Conservation (phyloP, 2,113 vertebrate species). For the Sapayoa aenigma region DNA sequence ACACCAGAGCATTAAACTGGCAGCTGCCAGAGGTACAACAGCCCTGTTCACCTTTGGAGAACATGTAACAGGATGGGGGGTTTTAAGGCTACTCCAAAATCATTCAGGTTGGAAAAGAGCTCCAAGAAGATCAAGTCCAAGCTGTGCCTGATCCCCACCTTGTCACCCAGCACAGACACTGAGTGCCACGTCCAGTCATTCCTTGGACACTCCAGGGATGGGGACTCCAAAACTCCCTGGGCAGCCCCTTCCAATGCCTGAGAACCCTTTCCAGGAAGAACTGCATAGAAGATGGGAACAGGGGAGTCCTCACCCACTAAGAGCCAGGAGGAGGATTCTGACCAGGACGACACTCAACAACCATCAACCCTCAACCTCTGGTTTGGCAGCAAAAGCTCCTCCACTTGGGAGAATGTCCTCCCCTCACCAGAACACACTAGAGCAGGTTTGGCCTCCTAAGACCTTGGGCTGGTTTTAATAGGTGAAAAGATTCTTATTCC, state of each 20-base stretch:
- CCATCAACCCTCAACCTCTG: not conserved
- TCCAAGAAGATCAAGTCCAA: not conserved
- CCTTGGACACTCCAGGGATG: not conserved
- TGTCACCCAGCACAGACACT: not conserved
- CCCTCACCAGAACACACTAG: not conserved
- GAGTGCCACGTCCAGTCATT: not conserved
- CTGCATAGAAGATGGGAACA: not conserved
- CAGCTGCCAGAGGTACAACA: not conserved
- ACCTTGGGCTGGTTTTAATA: not conserved
- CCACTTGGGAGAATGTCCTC: not conserved
- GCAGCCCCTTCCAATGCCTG: not conserved
- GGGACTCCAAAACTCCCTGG: not conserved
- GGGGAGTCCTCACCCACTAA: rapidly evolving
- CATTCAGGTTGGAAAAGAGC: not conserved
- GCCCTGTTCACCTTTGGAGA: not conserved
- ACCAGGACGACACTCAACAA: not conserved
- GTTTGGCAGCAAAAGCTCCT: not conserved
- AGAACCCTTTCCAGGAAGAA: not conserved
- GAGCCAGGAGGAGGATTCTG: not conserved
- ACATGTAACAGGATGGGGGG: rapidly evolving
- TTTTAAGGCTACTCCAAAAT: not conserved
- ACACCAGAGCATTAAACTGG: not conserved
- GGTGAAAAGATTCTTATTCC: not conserved
- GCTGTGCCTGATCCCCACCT: too few species aligned
- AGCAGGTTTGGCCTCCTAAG: not conserved